Conservation (phyloP, 2,797 vertebrate species). For the Aphelocoma californica region DNA sequence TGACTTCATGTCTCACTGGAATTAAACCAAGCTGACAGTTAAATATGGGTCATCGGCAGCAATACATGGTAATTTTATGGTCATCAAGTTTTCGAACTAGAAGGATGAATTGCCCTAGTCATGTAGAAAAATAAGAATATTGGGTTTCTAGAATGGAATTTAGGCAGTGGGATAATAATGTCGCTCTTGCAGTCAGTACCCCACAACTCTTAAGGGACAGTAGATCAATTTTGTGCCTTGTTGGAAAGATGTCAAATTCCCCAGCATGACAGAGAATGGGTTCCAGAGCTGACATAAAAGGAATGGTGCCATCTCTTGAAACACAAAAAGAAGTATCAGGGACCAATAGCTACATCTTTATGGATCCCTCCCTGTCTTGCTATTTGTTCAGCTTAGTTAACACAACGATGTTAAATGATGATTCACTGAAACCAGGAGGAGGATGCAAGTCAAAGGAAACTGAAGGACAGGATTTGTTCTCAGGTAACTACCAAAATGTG, state of each 20-base stretch:
- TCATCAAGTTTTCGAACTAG: background rate
- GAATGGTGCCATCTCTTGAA: background rate
- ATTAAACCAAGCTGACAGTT: background rate
- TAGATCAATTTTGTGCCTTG: background rate
- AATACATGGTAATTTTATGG: background rate
- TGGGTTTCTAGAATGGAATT: constrained; percentile 26
- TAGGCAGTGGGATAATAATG: background rate
- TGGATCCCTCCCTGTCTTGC: background rate
- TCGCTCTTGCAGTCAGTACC: background rate
- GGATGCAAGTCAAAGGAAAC: background rate
- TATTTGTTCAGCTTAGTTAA: background rate
- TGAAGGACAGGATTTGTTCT: background rate
- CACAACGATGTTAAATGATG: background rate
- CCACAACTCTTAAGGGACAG: background rate
- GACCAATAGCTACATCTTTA: background rate
- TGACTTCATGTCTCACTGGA: background rate
- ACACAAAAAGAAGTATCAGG: background rate
- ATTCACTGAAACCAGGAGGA: background rate
- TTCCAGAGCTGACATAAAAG: background rate
- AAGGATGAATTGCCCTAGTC: constrained; percentile 14
- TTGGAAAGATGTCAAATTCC: background rate
- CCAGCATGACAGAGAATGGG: background rate
- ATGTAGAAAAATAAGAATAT: constrained; percentile 10
- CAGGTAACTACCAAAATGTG: background rate
- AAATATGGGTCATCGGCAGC: background rate